A percentile compares a stretch with the other conserved stretches of the same genome.
Evolutionary conservation across 2,888 invertebrate genomes (phyloP).

Genomic region (Drosophila infuscata): DNA sequence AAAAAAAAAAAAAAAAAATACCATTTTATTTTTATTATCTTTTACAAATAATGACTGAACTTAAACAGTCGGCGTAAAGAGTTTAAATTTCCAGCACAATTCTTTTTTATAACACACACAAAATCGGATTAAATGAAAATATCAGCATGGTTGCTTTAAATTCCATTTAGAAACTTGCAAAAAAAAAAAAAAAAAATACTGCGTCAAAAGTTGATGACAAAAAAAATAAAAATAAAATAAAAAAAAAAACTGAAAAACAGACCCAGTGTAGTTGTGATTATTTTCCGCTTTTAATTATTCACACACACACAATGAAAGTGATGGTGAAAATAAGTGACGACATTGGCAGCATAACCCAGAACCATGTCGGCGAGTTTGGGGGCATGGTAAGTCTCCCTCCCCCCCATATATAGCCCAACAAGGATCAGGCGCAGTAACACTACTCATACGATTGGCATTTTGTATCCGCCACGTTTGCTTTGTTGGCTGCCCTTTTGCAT

Average conservation of each 20-base stretch:
- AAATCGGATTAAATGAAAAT: not conserved
- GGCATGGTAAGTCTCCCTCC: not conserved
- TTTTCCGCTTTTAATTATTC: slow-evolving; percentile 71
- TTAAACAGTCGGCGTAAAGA: not conserved
- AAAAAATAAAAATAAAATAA: not conserved
- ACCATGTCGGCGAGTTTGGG: not conserved
- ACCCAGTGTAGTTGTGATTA: slow-evolving; percentile 34
- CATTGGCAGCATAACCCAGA: slow-evolving; percentile 51
- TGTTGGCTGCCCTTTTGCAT: slow-evolving; percentile 23
- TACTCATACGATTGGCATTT: slow-evolving; percentile 44
- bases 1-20: not conserved
- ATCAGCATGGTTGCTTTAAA: not conserved
- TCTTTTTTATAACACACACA: too few species aligned
- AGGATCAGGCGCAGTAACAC: slow-evolving; percentile 31
- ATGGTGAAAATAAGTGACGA: slow-evolving; percentile 69
- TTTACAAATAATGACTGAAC: not conserved
- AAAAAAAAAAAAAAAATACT: slow-evolving; percentile 17
- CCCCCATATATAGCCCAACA: slow-evolving; percentile 6
- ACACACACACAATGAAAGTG: slow-evolving; percentile 51
- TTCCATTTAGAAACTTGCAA: slow-evolving; percentile 3
- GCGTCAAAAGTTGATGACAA: slow-evolving; percentile 33
- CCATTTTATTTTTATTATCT: not conserved
- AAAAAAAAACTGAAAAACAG: not conserved
- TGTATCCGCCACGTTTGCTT: slow-evolving; percentile 42
- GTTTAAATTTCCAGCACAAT: not conserved